Evolutionary conservation across 2,888 invertebrate species (phyloP), one percentile per base, ranked within the genome.

Genomic region (Megastigmus dorsalis): DNA sequence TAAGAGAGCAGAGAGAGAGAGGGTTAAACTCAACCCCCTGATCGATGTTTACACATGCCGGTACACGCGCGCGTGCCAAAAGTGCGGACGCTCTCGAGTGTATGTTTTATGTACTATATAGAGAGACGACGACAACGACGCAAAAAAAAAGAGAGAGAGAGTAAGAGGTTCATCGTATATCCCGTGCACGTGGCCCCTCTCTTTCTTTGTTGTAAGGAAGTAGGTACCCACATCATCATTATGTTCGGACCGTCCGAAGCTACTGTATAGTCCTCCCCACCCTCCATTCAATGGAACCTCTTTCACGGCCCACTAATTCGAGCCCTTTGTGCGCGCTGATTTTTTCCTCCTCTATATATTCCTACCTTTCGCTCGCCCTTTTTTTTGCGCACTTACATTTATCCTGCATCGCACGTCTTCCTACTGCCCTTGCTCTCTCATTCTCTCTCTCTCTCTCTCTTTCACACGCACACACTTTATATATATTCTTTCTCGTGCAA

Each of bases 261-360:
- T 18, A 5, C 4, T 6, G n/a, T n/a, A n/a, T n/a, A n/a, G n/a
- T n/a, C n/a, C n/a, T n/a, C n/a, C n/a, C n/a, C n/a, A n/a, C n/a
- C 20, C 18, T 28, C 50, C 52, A 78, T 79, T 80, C 73, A 80
- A 79, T 77, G 55, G 73, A 30, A 43, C 30, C 60, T 48, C 52
- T 67, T 68, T 78, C 75, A 80, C 79, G 78, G 77, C 78, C 77
- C 74, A 74, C 77, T 79, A 78, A 80, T 81, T 80, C 48, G 54
- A 74, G 66, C 41, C 71, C 63, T 68, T 77, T 75, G 76, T 75
- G 23, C 15, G 50, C 41, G 41, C 13, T n/a, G 20, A 6, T 38
- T 36, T 43, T 55, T 59, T 59, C 38, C 63, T 41, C 26, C 28
- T 41, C 20, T 62, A 10, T 60, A 13, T 66, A 9, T 45, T 33